These are phyloP conservation scores for Epinephelus moara DNA, from an alignment of 2,113 vertebrate genomes.

Conservation along the genomic window DNA sequence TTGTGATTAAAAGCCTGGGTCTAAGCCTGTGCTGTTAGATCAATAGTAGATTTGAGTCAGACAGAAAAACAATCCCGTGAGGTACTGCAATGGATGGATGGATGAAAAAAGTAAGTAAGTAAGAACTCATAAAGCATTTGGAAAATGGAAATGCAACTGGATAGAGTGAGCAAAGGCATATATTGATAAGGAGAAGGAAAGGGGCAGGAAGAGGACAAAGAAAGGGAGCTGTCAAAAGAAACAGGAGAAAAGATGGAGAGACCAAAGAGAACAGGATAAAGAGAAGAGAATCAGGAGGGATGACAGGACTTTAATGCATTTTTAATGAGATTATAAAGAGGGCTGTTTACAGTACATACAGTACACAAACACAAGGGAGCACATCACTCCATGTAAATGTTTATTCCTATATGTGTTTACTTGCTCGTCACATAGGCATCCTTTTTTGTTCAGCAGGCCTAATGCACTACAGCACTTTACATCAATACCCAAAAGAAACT, in stretches of 20 bases:
- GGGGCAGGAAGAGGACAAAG: neutral
- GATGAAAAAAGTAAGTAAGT: neutral
- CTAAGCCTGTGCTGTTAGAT: conserved; percentile 31
- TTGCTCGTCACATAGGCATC: neutral
- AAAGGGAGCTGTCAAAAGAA: neutral
- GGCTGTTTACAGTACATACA: conserved; percentile 1
- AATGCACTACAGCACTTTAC: neutral
- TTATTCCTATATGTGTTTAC: neutral
- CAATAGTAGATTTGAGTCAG: conserved; percentile 49
- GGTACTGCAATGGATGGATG: neutral
- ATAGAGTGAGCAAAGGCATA: neutral
- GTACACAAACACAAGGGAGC: neutral
- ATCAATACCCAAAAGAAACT: neutral
- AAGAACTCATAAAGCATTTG: conserved; percentile 10
- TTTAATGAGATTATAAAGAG: conserved; percentile 37
- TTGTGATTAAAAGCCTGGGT: conserved; percentile 55
- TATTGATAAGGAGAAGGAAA: neutral
- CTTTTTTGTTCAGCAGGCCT: neutral
- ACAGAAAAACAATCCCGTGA: conserved; percentile 23
- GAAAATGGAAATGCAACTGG: conserved; percentile 21
- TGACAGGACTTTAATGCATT: conserved; percentile 28
- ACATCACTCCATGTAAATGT: neutral
- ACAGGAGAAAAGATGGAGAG: neutral
- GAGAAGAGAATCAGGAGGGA: neutral
- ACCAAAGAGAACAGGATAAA: neutral